Percentiles rank a stretch among this genome's conserved stretches.
Conservation (phyloP, 2,888 invertebrate species). For the Eristalis arbustorum region DNA sequence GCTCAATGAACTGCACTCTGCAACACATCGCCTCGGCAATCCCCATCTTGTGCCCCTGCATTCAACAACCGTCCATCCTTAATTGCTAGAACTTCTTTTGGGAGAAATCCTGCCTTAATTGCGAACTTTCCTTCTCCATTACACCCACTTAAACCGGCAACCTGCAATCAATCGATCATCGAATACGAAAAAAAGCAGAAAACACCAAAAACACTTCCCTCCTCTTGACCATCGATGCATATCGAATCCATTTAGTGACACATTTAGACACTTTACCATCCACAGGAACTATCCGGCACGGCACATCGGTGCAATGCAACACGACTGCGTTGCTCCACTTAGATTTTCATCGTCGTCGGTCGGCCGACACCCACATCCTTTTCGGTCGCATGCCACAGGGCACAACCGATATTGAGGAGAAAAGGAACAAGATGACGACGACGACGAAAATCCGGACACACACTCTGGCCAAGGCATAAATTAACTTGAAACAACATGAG, state of each 20-base stretch:
- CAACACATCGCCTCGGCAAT: background rate
- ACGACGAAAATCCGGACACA: slow-evolving; percentile 47
- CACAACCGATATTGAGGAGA: slow-evolving; percentile 18
- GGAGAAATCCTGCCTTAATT: slow-evolving; percentile 43
- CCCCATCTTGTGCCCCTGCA: background rate
- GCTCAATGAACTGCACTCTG: background rate
- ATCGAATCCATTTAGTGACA: slow-evolving; percentile 63
- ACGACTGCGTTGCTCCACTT: slow-evolving; percentile 40
- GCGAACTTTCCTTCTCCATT: slow-evolving; percentile 64
- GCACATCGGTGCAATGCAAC: background rate
- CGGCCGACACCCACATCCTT: slow-evolving; percentile 36
- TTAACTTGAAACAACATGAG: slow-evolving; percentile 53
- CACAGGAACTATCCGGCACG: background rate
- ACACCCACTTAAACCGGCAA: slow-evolving; percentile 54
- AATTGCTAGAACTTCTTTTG: slow-evolving; percentile 33
- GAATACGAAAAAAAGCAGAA: background rate
- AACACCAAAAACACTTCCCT: slow-evolving; percentile 10
- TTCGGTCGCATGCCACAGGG: slow-evolving; percentile 15
- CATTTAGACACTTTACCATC: slow-evolving; percentile 40
- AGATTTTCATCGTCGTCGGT: background rate
- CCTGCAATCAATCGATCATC: slow-evolving; percentile 58
- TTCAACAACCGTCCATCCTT: background rate
- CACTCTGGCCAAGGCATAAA: slow-evolving; percentile 57
- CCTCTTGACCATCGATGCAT: slow-evolving; percentile 50
- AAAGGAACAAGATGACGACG: slow-evolving; percentile 2